Conservation (phyloP, 1,140 invertebrate species). For the Latrodectus geometricus region DNA sequence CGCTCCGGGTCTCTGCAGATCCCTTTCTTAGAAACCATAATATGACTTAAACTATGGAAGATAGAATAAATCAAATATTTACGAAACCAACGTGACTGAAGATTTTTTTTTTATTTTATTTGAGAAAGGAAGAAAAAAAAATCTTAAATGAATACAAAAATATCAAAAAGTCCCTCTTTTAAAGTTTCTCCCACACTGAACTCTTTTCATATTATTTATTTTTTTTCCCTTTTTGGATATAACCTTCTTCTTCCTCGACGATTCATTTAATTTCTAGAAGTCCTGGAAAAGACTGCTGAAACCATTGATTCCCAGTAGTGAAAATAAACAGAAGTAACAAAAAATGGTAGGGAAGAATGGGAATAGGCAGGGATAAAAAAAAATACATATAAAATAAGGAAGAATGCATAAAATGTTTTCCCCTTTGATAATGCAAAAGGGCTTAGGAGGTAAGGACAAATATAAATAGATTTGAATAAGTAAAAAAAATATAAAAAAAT, state of each 20-base stretch:
- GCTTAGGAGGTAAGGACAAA: slow-evolving; percentile 33
- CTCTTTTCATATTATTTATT: neutral
- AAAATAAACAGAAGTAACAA: slow-evolving; percentile 38
- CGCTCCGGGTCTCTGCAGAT: neutral
- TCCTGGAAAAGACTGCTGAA: slow-evolving; percentile 31
- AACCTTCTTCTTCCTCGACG: slow-evolving; percentile 6
- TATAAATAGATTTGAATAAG: slow-evolving; percentile 57
- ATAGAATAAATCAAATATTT: slow-evolving; percentile 54
- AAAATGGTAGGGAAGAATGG: neutral
- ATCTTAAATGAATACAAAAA: neutral
- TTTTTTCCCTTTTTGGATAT: neutral
- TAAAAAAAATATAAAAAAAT: slow-evolving; percentile 16
- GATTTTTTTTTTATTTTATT: slow-evolving; percentile 22
- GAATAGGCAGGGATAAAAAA: neutral
- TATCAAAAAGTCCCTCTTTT: neutral
- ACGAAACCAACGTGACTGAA: slow-evolving; percentile 29
- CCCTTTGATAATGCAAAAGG: slow-evolving; percentile 14
- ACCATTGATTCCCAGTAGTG: slow-evolving; percentile 40
- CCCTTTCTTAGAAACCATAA: neutral
- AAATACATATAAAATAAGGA: neutral
- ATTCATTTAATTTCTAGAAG: slow-evolving; percentile 56
- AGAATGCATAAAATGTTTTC: slow-evolving; percentile 6
- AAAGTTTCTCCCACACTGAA: neutral
- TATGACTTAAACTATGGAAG: slow-evolving; percentile 36
- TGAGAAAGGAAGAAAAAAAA: slow-evolving; percentile 42